Base-by-base conservation (phyloP, 37 sponge, comb jelly and placozoan species). In the Chondrilla cf. caribensis region DNA sequence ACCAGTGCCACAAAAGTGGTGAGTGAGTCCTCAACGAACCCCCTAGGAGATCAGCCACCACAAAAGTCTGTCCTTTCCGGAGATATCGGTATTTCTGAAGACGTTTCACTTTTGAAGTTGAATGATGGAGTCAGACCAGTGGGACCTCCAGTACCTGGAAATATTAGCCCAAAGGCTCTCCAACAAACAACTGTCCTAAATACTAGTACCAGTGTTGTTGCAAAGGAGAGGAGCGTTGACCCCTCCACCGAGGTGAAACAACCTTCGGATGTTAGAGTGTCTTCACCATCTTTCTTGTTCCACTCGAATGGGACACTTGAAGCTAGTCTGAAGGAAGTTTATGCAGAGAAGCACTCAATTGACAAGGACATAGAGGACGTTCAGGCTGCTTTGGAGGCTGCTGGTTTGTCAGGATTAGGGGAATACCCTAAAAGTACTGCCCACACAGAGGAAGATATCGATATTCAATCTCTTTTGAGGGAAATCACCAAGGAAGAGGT, bases 301-400 rank as follows among this genome's bases (percentile, higher is more conserved):
- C 25, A 62, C 6, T 29, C 29, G 25, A 4, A 9, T 62, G 64
- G 6, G 4, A 19, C 64, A 29, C 64, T 62, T 4, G 64, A 62
- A 7, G 22, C 5, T 19, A 62, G 64, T n/a, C 22, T 62, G 25
- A 29, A n/a, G 25, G 64, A 62, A 19, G 25, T 28, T 4, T 29
- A n/a, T n/a, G 29, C 64, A 62, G 18, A 62, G 29, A 31, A 60
- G 58, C 0, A 28, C 9, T 55, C 62, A 26, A 32, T 88, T 8
- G 60, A 73, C n/a, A 44, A 29, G 32, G 86, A 89, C 22, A 19
- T 89, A 5, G 79, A 54, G 33, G 89, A 85, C 25, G 57, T 89
- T 21, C 85, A 89, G 70, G 43, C 21, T 41, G 89, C 89, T 18
- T 70, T 89, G 38, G 21, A 81, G 66, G 89, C 89, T 43, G 89